These are phyloP conservation scores for Lemur catta DNA, from an alignment of 2,797 vertebrate genomes.

Conservation along the genomic window DNA sequence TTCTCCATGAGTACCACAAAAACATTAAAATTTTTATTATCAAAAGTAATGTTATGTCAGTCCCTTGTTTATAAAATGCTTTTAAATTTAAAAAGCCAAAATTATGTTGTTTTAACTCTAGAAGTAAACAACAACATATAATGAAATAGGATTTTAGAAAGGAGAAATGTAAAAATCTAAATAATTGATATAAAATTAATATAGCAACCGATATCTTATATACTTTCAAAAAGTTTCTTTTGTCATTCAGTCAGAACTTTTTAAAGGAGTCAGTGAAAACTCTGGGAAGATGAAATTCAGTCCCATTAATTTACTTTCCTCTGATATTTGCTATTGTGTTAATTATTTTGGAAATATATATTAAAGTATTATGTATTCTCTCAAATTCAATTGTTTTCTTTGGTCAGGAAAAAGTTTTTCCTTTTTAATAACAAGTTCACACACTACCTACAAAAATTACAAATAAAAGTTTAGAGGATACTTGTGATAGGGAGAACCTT, in stretches of 20 bases:
- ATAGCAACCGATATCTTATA: not conserved
- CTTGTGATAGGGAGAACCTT: not conserved
- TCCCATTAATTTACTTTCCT: constrained; percentile 11
- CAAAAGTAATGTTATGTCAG: not conserved
- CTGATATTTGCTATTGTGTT: not conserved
- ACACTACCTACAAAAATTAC: not conserved
- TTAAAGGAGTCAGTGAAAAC: not conserved
- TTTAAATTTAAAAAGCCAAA: not conserved
- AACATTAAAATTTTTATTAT: not conserved
- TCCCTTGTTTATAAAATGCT: not conserved
- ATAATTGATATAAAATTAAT: not conserved
- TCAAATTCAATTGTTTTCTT: not conserved
- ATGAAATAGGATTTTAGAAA: constrained; percentile 26
- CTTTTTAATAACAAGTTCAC: not conserved
- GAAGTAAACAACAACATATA: not conserved
- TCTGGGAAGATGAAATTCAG: not conserved
- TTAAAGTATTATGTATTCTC: constrained; percentile 10
- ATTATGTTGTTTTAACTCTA: not conserved
- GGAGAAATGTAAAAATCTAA: not conserved
- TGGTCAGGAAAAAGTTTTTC: not conserved
- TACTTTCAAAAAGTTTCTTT: not conserved
- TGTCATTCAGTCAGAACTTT: not conserved
- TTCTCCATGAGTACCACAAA: not conserved
- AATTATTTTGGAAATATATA: constrained; percentile 21
- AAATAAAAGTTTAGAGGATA: not conserved